Evolutionary conservation across 2,113 vertebrate species (phyloP), one percentile per base, ranked within the genome.

Genomic region (Ia io): DNA sequence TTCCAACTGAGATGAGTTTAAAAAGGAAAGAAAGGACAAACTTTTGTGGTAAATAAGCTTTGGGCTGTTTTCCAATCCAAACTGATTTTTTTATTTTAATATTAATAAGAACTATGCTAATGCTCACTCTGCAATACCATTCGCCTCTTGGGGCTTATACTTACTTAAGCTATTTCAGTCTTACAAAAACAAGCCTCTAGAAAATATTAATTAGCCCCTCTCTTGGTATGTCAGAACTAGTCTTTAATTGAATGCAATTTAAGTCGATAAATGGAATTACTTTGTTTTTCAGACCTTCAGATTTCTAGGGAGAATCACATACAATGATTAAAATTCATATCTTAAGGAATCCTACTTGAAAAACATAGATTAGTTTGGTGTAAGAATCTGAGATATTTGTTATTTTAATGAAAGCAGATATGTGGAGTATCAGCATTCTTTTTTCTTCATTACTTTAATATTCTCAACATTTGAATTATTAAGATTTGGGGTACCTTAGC

Each of bases 191-290:
- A 70, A 61, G 23, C 20, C 14, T 93, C 22, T 47, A 71, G 37
- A 95, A 96, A 91, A 87, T 69, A 96, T 79, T 88, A 88, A 86
- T 94, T 76, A 83, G 63, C 23, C n/a, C 95, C 90, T 90, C 70
- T 86, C 83, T 95, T 83, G 22, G 85, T 84, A 92, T n/a, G 32
- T 28, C 71, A 65, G 37, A 89, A 94, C 61, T 87, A 18, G 30
- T 78, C 9, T 96, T 89, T 88, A 88, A 69, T 91, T 90, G 97
- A 96, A 95, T 42, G 53, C 67, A 91, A 71, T 82, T 92, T 83
- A 91, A 90, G 8, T 77, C 53, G 69, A 92, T 32, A n/a, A 82
- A 49, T 86, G 37, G 35, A 94, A 85, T 82, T 67, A 40, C 5
- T 87, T 51, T 79, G 28, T 71, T 2, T 32, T 96, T 94, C 85